phyloP scores from a whole-genome alignment of 2,888 invertebrate species.

The Drosophila nr. fundita region DNA sequence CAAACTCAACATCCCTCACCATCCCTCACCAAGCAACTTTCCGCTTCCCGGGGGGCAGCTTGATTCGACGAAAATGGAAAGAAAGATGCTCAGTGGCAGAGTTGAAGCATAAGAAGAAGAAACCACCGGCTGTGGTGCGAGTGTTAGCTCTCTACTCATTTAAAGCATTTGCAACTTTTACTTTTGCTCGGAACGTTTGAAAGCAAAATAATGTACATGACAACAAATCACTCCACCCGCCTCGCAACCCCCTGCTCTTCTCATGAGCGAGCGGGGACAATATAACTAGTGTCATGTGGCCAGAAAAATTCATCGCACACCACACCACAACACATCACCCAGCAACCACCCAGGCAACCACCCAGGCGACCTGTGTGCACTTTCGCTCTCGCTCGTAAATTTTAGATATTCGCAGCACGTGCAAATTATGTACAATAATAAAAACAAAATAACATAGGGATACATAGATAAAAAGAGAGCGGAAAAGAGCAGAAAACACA shows the following conservation, averaged over 20 bases:
- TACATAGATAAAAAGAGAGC: slow-evolving; percentile 4
- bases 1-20: slow-evolving; percentile 37
- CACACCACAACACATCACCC: background rate
- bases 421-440: slow-evolving; percentile 80
- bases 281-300: slow-evolving; percentile 57
- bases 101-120: background rate
- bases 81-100: slow-evolving; percentile 22
- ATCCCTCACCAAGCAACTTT: background rate
- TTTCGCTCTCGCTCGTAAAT: slow-evolving; percentile 72
- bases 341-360: slow-evolving; percentile 13
- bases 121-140: slow-evolving; percentile 3
- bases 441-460: slow-evolving; percentile 34
- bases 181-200: slow-evolving; percentile 67
- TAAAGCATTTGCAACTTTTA: slow-evolving; percentile 73
- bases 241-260: background rate
- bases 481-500: background rate
- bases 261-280: slow-evolving; percentile 21
- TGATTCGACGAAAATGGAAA: slow-evolving; percentile 23
- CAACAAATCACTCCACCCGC: slow-evolving; percentile 36
- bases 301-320: slow-evolving; percentile 10
- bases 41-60: slow-evolving; percentile 52
- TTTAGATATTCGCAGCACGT: slow-evolving; percentile 81
- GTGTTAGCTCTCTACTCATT: slow-evolving; percentile 51
- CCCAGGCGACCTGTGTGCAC: slow-evolving; percentile 68
- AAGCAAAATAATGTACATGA: slow-evolving; percentile 79